phyloP scores from a whole-genome alignment of 2,888 invertebrate species.

The Bombylius major region DNA sequence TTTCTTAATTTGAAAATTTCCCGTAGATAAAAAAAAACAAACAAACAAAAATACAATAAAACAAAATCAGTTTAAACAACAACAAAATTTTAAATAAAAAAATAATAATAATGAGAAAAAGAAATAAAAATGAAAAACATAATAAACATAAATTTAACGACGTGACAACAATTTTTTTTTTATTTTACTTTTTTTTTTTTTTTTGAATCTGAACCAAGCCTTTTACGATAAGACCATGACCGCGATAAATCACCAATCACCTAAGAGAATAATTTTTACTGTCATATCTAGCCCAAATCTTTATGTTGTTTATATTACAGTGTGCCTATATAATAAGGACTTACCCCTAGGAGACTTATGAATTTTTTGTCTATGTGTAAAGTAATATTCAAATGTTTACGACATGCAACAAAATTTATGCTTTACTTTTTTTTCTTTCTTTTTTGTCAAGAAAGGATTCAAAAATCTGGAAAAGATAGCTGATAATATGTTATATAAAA shows the following conservation, averaged over 20 bases:
- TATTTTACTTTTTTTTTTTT: neutral
- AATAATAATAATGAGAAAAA: too few species aligned
- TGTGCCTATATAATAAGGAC: too few species aligned
- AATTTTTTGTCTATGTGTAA: neutral
- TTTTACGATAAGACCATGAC: neutral
- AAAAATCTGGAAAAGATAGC: neutral
- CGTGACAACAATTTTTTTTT: neutral
- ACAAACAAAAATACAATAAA: too few species aligned
- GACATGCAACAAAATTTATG: neutral
- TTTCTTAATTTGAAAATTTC: too few species aligned
- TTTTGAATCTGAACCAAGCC: neutral
- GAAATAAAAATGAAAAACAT: too few species aligned
- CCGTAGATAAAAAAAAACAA: too few species aligned
- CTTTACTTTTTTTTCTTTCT: neutral
- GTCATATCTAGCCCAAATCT: neutral
- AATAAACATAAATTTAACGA: neutral
- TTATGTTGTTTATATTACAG: too few species aligned
- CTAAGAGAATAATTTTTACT: neutral
- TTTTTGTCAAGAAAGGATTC: neutral
- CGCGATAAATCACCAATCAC: neutral
- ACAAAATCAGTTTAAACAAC: too few species aligned
- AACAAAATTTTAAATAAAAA: too few species aligned
- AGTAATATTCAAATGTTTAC: constrained; percentile 1
- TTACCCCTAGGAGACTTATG: too few species aligned
- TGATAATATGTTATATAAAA: neutral